phyloP scores from a whole-genome alignment of 2,888 invertebrate genomes.

The Eristalis intricaria region DNA sequence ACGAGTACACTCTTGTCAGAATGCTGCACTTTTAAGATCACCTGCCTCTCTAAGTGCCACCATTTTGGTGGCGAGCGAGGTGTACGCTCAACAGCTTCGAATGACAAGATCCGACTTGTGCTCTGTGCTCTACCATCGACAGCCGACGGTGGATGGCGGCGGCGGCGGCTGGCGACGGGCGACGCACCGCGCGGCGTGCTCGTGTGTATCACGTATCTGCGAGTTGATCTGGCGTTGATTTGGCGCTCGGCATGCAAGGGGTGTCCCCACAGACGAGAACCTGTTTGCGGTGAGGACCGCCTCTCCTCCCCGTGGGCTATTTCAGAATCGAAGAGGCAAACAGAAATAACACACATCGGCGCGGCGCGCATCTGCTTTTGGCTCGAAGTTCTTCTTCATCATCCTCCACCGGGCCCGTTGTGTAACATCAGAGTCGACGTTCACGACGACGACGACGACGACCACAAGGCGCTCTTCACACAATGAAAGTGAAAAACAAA shows the following conservation, averaged over 20 bases:
- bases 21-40: slow-evolving; percentile 62
- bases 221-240: not conserved
- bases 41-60: slow-evolving; percentile 43
- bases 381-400: slow-evolving; percentile 19
- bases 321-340: slow-evolving; percentile 6
- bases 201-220: not conserved
- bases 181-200: not conserved
- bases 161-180: too few relatives aligned
- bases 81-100: slow-evolving; percentile 2
- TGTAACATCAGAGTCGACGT: slow-evolving; percentile 14
- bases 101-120: slow-evolving; percentile 24
- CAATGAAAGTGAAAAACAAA: slow-evolving; percentile 51
- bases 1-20: slow-evolving; percentile 45
- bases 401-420: slow-evolving; percentile 13
- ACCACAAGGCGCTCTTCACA: not conserved
- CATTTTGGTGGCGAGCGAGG: slow-evolving; percentile 27
- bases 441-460: too few relatives aligned
- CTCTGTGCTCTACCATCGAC: slow-evolving; percentile 4
- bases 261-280: not conserved
- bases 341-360: slow-evolving; percentile 22
- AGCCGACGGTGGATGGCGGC: not conserved
- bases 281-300: not conserved
- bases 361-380: not conserved
- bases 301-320: not conserved
- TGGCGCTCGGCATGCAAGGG: not conserved